phyloP scores from a whole-genome alignment of 1,140 invertebrate genomes.

The Eurytemora carolleeae region DNA sequence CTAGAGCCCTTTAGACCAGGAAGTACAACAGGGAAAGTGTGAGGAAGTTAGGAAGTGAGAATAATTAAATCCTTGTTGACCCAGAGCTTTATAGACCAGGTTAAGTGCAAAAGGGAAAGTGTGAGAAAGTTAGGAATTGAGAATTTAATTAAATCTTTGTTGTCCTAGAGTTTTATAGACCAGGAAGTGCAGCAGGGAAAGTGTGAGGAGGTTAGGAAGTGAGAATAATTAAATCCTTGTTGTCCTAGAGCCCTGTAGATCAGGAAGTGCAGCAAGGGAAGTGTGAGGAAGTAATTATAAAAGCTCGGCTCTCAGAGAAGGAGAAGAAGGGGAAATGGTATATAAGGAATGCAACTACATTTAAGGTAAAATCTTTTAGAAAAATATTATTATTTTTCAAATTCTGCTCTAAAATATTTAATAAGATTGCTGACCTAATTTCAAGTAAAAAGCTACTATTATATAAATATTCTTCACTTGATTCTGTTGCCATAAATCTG shows the following conservation, averaged over 20 bases:
- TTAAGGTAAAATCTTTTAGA: neutral
- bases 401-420: no score
- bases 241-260: slow-evolving; percentile 11
- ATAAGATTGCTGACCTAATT: no score
- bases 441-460: no score
- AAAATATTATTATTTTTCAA: slow-evolving; percentile 5
- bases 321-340: slow-evolving; percentile 14
- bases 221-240: no score
- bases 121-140: no score
- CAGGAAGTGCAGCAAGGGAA: slow-evolving; percentile 11
- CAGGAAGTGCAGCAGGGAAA: slow-evolving; percentile 8
- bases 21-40: slow-evolving; percentile 8
- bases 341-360: slow-evolving; percentile 1
- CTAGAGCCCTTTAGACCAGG: slow-evolving; percentile 7
- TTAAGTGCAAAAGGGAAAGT: no score
- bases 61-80: no score
- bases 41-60: slow-evolving; percentile 1
- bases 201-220: neutral
- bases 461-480: no score
- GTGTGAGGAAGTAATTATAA: slow-evolving; percentile 2
- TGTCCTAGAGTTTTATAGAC: slow-evolving; percentile 6
- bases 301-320: slow-evolving; percentile 3
- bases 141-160: no score
- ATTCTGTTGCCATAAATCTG: no score
- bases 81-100: slow-evolving; percentile 5